Evolutionary conservation across 1,140 invertebrate species (phyloP).

Genomic region (Diploscapter pachys): DNA sequence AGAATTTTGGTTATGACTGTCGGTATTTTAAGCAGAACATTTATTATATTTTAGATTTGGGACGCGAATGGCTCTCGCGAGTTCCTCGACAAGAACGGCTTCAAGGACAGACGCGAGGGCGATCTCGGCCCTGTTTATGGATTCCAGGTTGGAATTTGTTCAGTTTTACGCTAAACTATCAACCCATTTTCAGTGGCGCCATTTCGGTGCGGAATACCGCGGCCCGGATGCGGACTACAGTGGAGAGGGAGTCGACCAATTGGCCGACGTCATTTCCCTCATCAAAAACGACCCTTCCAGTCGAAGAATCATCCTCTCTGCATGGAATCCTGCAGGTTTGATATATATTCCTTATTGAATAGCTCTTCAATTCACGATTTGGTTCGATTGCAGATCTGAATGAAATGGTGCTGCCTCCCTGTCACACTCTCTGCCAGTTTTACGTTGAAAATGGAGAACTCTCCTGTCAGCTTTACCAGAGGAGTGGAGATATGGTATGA

Average conservation of each 20-base stretch:
- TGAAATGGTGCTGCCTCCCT: conserved; percentile 93
- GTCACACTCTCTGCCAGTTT: conserved; percentile 91
- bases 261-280: conserved; percentile 75
- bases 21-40: too few relatives aligned
- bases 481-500: conserved; percentile 85
- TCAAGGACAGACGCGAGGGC: conserved; percentile 79
- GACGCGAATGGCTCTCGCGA: conserved; percentile 87
- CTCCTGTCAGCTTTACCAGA: conserved; percentile 90
- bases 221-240: conserved; percentile 74
- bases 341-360: not conserved
- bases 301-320: conserved; percentile 83
- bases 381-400: conserved; percentile 69
- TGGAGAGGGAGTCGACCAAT: conserved; percentile 85
- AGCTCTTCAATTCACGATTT: not conserved
- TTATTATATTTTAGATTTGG: conserved; percentile 81
- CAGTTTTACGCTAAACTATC: not conserved
- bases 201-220: conserved; percentile 89
- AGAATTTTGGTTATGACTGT: too few relatives aligned
- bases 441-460: conserved; percentile 77
- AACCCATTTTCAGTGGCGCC: conserved; percentile 76
- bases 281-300: conserved; percentile 81
- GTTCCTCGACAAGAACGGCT: conserved; percentile 83
- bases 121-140: conserved; percentile 97
- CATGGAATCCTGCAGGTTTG: conserved; percentile 82
- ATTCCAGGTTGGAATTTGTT: conserved; percentile 81